Percentiles rank a stretch among this genome's conserved stretches.
These are phyloP conservation scores for Diploscapter pachys DNA, from an alignment of 1,140 invertebrate species.

Conservation along the genomic window DNA sequence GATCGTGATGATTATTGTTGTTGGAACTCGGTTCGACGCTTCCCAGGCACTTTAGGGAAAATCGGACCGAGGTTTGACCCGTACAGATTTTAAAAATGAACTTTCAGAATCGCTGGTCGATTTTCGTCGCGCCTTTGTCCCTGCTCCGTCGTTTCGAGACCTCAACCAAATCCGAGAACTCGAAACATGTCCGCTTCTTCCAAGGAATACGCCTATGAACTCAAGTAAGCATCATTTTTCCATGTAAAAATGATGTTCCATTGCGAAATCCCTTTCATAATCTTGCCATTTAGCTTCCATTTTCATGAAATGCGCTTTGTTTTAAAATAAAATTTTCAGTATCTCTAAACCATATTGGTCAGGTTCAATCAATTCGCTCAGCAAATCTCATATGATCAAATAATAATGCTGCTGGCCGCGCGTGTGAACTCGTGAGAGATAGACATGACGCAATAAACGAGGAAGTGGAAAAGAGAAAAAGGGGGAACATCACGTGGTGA, in stretches of 20 bases:
- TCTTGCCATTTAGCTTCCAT: neutral
- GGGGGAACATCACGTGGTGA: too few species aligned
- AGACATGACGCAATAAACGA: too few species aligned
- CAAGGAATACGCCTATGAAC: conserved; percentile 6
- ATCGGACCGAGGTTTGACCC: too few species aligned
- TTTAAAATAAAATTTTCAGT: neutral
- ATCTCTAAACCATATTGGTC: neutral
- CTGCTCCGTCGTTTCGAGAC: too few species aligned
- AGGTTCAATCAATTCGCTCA: neutral
- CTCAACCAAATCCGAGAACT: neutral
- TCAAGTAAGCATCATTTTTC: conserved; percentile 6
- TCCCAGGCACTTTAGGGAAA: too few species aligned
- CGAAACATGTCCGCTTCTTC: conserved; percentile 17
- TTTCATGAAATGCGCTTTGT: neutral
- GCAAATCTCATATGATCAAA: neutral
- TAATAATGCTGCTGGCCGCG: too few species aligned
- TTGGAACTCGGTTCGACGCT: too few species aligned
- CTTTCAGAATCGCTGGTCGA: conserved; percentile 24
- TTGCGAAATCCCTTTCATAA: neutral
- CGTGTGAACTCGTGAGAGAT: too few species aligned
- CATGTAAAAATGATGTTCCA: neutral
- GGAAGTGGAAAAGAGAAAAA: too few species aligned
- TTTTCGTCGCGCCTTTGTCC: neutral
- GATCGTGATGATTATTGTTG: too few species aligned
- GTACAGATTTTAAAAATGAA: too few species aligned